A percentile compares a stretch with the other conserved stretches of the same genome.
Conservation (phyloP, 2,113 vertebrate species). For the Theristicus caerulescens region DNA sequence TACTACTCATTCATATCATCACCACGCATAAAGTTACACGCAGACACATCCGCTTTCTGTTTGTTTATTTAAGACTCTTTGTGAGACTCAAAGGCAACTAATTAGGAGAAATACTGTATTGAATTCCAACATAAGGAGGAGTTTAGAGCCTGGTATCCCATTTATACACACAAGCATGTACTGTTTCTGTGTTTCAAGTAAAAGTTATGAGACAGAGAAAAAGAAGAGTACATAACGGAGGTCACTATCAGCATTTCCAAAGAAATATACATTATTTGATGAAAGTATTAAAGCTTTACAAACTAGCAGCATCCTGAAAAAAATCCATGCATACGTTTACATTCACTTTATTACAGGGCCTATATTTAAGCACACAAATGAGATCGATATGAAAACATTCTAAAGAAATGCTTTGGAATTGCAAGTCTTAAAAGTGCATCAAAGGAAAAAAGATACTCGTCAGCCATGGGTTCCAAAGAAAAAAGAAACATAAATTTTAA, state of each 20-base stretch:
- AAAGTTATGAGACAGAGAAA: background rate
- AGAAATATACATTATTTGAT: background rate
- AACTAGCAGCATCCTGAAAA: background rate
- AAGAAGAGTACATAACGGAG: background rate
- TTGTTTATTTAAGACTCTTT: constrained; percentile 37
- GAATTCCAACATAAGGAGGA: constrained; percentile 5
- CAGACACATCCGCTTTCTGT: background rate
- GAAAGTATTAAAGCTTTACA: background rate
- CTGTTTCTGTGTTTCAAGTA: background rate
- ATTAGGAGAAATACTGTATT: constrained; percentile 18
- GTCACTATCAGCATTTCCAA: background rate
- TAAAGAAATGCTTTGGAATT: background rate
- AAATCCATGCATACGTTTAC: background rate
- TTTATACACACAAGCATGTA: background rate
- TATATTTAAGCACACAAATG: background rate
- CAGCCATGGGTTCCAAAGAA: background rate
- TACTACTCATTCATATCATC: background rate
- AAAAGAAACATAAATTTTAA: background rate
- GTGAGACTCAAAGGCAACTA: constrained; percentile 35
- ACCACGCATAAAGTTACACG: background rate
- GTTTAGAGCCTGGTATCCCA: background rate
- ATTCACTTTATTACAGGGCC: background rate
- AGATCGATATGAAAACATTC: background rate
- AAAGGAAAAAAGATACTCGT: background rate
- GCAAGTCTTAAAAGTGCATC: background rate